phyloP scores from a whole-genome alignment of 2,797 vertebrate genomes.

The Oreonectes daqikongensis region DNA sequence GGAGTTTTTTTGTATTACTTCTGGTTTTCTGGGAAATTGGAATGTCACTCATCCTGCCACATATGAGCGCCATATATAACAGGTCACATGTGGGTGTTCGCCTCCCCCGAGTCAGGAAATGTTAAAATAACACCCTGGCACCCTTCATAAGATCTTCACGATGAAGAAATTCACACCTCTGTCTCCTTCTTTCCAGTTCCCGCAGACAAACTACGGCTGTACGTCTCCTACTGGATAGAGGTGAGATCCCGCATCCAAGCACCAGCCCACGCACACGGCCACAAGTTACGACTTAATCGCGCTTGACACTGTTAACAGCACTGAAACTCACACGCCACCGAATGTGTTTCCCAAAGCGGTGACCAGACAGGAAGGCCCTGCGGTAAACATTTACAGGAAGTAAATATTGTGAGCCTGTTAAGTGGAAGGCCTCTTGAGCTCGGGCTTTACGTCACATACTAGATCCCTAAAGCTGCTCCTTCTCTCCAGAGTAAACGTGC shows the following conservation, averaged over 20 bases:
- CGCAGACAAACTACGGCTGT: constrained; percentile 81
- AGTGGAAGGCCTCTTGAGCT: constrained; percentile 14
- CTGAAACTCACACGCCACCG: background rate
- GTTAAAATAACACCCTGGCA: background rate
- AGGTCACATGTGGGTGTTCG: constrained; percentile 26
- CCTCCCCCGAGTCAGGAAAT: constrained; percentile 9
- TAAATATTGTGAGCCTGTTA: constrained; percentile 18
- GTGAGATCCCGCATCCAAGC: constrained; percentile 67
- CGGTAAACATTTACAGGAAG: constrained; percentile 40
- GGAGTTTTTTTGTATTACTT: background rate
- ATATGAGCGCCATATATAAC: background rate
- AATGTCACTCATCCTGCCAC: background rate
- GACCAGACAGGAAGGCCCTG: constrained; percentile 14
- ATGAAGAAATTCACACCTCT: constrained; percentile 46
- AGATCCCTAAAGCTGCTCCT: constrained; percentile 34
- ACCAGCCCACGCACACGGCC: constrained; percentile 22
- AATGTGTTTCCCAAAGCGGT: constrained; percentile 20
- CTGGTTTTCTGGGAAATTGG: background rate
- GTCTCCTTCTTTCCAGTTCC: constrained; percentile 65
- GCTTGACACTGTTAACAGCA: background rate
- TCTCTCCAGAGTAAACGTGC: constrained; percentile 53
- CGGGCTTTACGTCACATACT: constrained; percentile 33
- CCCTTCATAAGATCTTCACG: background rate
- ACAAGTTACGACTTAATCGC: background rate
- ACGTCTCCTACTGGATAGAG: constrained; percentile 83